Evolutionary conservation across 2,797 vertebrate species (phyloP).

Genomic region (Karalla daura): DNA sequence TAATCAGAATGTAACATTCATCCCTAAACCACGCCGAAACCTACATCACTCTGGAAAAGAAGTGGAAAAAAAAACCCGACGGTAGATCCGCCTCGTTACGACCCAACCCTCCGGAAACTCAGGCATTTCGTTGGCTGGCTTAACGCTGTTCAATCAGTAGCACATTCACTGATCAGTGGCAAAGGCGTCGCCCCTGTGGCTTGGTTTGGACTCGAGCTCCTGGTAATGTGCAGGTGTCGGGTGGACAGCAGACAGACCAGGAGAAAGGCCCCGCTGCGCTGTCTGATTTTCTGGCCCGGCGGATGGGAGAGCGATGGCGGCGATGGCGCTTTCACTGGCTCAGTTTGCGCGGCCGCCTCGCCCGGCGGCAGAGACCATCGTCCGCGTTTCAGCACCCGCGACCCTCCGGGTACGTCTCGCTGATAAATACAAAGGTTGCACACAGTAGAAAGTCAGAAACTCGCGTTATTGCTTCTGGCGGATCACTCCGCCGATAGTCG

Average conservation of each 20-base stretch:
- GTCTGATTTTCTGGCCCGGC: conserved; percentile 18
- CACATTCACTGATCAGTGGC: conserved; percentile 63
- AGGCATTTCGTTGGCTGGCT: conserved; percentile 45
- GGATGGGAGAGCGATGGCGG: conserved; percentile 6
- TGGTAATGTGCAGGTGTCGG: conserved; percentile 12
- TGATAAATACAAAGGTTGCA: conserved; percentile 76
- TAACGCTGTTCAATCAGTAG: conserved; percentile 60
- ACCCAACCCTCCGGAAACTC: conserved; percentile 42
- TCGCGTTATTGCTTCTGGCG: conserved; percentile 81
- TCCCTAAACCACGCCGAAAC: conserved; percentile 36
- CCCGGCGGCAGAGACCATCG: conserved; percentile 7
- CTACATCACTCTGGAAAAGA: conserved; percentile 35
- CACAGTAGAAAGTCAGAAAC: conserved; percentile 74
- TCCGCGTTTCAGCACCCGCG: conserved; percentile 54
- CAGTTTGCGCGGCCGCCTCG: conserved; percentile 41
- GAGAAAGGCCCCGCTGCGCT: conserved; percentile 12
- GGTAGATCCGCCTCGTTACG: conserved; percentile 45
- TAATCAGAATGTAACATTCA: conserved; percentile 52
- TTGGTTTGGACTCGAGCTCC: conserved; percentile 36
- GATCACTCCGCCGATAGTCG: conserved; percentile 48
- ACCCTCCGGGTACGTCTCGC: conserved; percentile 33
- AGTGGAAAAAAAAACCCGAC: conserved; percentile 19
- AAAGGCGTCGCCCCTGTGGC: conserved; percentile 53
- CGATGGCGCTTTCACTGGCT: conserved; percentile 38
- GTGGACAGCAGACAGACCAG: conserved; percentile 23